A percentile compares a stretch with the other conserved stretches of the same genome.
Conservation (phyloP, 2,113 vertebrate species). For the Eptesicus fuscus region DNA sequence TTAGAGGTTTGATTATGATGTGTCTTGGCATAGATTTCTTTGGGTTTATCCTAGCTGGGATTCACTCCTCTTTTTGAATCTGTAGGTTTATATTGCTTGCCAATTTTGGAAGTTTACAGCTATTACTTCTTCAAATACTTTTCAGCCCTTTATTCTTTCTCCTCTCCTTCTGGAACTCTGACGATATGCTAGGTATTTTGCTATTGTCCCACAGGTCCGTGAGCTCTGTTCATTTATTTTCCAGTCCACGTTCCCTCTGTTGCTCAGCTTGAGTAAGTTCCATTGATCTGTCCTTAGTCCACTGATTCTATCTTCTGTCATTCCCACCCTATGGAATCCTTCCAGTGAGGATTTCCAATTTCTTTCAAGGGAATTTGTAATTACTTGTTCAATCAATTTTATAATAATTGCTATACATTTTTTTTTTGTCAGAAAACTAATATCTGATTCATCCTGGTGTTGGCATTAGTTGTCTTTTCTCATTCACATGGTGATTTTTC, state of each 20-base stretch:
- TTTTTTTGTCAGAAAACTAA: conserved; percentile 27
- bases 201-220: background rate
- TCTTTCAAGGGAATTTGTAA: background rate
- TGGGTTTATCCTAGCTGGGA: background rate
- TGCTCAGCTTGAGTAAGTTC: background rate
- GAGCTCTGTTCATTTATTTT: background rate
- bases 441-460: background rate
- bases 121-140: background rate
- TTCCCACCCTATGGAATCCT: background rate
- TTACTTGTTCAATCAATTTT: background rate
- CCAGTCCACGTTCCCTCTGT: background rate
- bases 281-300: background rate
- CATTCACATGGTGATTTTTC: background rate
- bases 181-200: background rate
- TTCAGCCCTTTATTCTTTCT: background rate
- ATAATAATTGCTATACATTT: background rate
- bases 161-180: background rate
- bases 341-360: background rate
- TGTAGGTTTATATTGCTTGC: background rate
- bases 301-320: background rate
- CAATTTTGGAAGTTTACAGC: background rate
- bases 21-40: background rate
- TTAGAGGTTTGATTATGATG: background rate
- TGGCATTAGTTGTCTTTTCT: background rate
- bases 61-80: background rate